A percentile compares a stretch with the other conserved stretches of the same genome.
phyloP scores from a whole-genome alignment of 2,888 invertebrate genomes.

The Microplitis deprimator region DNA sequence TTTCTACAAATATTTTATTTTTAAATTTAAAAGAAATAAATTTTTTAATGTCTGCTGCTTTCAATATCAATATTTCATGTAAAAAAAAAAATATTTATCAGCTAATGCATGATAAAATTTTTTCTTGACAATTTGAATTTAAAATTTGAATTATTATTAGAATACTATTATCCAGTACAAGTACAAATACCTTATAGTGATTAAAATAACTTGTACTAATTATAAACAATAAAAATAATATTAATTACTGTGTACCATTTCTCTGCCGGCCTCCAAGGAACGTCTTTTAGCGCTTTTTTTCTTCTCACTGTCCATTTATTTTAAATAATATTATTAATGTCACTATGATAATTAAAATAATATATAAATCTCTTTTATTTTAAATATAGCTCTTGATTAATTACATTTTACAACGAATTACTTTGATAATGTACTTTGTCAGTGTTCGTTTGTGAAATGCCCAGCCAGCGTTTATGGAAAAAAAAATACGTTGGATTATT shows the following conservation, averaged over 20 bases:
- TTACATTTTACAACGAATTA: not conserved
- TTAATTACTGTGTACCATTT: constrained; percentile 58
- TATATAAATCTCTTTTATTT: not conserved
- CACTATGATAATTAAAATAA: constrained; percentile 2
- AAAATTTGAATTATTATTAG: not conserved
- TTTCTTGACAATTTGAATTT: not conserved
- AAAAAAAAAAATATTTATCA: too few relatives aligned
- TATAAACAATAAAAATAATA: constrained; percentile 49
- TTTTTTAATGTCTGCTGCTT: too few relatives aligned
- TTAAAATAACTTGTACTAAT: constrained; percentile 50
- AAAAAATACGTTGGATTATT: not conserved
- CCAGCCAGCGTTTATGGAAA: constrained; percentile 27
- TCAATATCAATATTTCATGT: too few relatives aligned
- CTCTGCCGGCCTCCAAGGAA: constrained; percentile 61
- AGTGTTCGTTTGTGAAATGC: constrained; percentile 36
- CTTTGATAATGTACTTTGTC: constrained; percentile 1
- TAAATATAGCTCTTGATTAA: not conserved
- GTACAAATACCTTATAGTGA: constrained; percentile 36
- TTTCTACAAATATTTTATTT: not conserved
- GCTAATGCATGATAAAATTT: not conserved
- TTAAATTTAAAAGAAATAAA: not conserved
- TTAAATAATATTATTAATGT: constrained; percentile 27
- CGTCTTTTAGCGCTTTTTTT: constrained; percentile 54
- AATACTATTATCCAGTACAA: constrained; percentile 19
- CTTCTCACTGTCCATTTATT: constrained; percentile 62